A percentile compares a stretch with the other conserved stretches of the same genome.
phyloP scores from a whole-genome alignment of 2,888 invertebrate species.

The Mesopsocus fuscifrons region DNA sequence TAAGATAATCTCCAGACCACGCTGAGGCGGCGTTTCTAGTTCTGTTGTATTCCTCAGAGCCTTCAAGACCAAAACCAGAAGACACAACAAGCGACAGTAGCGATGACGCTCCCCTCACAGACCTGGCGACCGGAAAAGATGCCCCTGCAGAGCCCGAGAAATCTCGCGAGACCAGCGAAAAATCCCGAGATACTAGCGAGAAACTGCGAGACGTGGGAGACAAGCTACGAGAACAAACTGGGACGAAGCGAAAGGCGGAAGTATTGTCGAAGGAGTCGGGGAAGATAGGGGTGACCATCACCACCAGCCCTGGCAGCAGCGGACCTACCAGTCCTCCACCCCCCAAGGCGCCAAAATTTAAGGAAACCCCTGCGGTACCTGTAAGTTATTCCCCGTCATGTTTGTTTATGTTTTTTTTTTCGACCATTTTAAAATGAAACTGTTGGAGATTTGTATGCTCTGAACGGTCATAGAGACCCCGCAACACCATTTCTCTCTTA shows the following conservation, averaged over 20 bases:
- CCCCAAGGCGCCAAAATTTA: slow-evolving; percentile 5
- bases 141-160: slow-evolving; percentile 11
- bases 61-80: too few species aligned
- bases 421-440: neutral
- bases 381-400: neutral
- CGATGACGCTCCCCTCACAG: slow-evolving; percentile 12
- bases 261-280: slow-evolving; percentile 71
- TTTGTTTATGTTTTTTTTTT: slow-evolving; percentile 6
- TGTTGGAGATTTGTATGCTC: too few species aligned
- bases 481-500: too few species aligned
- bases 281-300: slow-evolving; percentile 80
- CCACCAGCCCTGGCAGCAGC: slow-evolving; percentile 33
- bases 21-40: too few species aligned
- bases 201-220: slow-evolving; percentile 13
- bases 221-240: slow-evolving; percentile 12
- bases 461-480: too few species aligned
- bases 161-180: slow-evolving; percentile 11
- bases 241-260: slow-evolving; percentile 71
- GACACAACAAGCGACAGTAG: slow-evolving; percentile 25
- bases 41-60: too few species aligned
- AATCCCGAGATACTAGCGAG: slow-evolving; percentile 12
- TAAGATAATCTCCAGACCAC: too few species aligned
- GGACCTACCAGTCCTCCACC: slow-evolving; percentile 33
- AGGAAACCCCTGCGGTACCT: neutral
- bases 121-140: slow-evolving; percentile 6